Conservation (phyloP, 2,113 vertebrate species). For the Petromus typicus region DNA sequence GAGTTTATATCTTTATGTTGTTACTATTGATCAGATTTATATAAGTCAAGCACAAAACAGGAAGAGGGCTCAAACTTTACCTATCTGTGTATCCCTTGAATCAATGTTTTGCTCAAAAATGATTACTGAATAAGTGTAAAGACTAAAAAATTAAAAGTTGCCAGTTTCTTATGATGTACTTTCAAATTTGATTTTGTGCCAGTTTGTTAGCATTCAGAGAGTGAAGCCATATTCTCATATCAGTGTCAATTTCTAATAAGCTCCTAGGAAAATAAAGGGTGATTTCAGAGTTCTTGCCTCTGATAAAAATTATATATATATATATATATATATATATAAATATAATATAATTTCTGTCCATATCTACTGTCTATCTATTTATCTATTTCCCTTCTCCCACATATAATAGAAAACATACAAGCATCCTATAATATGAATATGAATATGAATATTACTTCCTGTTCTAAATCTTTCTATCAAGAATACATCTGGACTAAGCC, state of each 20-base stretch:
- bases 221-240: neutral
- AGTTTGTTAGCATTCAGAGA: neutral
- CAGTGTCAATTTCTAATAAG: neutral
- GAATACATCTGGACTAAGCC: neutral
- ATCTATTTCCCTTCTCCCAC: too few species aligned
- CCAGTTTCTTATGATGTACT: neutral
- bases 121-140: neutral
- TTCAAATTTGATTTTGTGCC: neutral
- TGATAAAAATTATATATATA: neutral
- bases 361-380: too few species aligned
- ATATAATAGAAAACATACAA: neutral
- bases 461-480: neutral
- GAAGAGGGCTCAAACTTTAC: neutral
- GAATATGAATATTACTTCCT: neutral
- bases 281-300: neutral
- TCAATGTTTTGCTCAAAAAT: neutral
- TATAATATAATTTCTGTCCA: neutral
- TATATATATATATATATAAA: neutral
- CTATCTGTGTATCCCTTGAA: neutral
- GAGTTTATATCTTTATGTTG: neutral
- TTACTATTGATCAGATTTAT: neutral
- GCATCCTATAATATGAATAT: neutral
- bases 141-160: neutral
- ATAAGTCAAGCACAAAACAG: neutral
- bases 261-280: neutral